These are phyloP conservation scores for Drosophila meridionalis DNA, from an alignment of 2,888 invertebrate species.

Conservation along the genomic window DNA sequence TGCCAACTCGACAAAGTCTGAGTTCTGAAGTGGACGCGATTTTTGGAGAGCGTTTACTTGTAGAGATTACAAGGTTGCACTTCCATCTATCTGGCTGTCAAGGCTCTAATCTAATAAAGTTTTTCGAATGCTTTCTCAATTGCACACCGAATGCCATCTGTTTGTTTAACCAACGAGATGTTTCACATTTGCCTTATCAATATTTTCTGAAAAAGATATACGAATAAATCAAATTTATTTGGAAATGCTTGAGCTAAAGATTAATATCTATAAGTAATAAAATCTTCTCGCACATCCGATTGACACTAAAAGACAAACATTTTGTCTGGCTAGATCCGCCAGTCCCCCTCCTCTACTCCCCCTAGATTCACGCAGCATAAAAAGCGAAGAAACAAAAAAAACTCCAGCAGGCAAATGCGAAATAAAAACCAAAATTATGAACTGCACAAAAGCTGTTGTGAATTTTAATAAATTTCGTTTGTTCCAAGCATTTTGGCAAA, in stretches of 20 bases:
- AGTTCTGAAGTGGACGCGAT: conserved; percentile 42
- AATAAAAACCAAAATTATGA: conserved; percentile 82
- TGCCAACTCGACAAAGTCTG: conserved; percentile 38
- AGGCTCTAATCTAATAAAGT: conserved; percentile 34
- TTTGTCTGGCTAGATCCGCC: not conserved
- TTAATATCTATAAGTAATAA: conserved; percentile 29
- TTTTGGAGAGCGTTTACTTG: conserved; percentile 44
- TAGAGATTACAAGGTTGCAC: conserved; percentile 51
- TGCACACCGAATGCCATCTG: conserved; percentile 11
- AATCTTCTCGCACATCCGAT: conserved; percentile 20
- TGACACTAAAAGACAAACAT: conserved; percentile 21
- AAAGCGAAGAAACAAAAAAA: conserved; percentile 14
- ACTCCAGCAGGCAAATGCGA: conserved; percentile 67
- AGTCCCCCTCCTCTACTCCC: not conserved
- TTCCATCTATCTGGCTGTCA: conserved; percentile 30
- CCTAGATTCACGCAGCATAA: conserved; percentile 50
- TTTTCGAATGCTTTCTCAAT: conserved; percentile 34
- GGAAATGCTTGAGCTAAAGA: not conserved
- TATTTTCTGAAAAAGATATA: not conserved
- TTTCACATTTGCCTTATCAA: not conserved
- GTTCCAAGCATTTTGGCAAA: conserved; percentile 36
- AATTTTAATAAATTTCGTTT: conserved; percentile 82
- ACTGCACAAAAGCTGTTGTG: conserved; percentile 82
- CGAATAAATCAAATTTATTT: not conserved
- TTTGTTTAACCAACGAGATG: conserved; percentile 12